These are phyloP conservation scores for Chromoteleia sp. DNA, from an alignment of 2,888 invertebrate species.

Conservation along the genomic window DNA sequence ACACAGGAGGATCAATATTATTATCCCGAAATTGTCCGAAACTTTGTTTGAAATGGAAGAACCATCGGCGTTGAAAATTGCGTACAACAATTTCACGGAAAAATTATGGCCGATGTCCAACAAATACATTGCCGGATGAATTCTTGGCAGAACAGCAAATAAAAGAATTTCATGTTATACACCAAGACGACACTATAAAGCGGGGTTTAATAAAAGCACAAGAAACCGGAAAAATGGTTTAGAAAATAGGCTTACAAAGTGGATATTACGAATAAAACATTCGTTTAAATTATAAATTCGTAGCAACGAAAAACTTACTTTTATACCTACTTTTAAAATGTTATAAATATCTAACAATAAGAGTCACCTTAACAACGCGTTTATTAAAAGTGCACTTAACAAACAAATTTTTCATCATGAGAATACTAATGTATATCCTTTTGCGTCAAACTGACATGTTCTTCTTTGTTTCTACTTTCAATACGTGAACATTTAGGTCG, in stretches of 20 bases:
- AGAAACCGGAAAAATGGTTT: not conserved
- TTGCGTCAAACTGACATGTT: not conserved
- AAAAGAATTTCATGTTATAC: conserved; percentile 13
- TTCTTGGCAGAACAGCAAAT: conserved; percentile 6
- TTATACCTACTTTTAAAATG: too few relatives aligned
- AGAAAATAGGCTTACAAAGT: too few relatives aligned
- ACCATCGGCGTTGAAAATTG: conserved; percentile 40
- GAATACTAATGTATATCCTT: not conserved
- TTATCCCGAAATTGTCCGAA: conserved; percentile 47
- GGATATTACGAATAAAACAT: not conserved
- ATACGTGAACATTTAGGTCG: not conserved
- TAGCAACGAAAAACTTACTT: too few relatives aligned
- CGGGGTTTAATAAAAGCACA: not conserved
- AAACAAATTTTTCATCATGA: too few relatives aligned
- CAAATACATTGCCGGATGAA: conserved; percentile 22
- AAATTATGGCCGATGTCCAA: conserved; percentile 27
- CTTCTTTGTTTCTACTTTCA: not conserved
- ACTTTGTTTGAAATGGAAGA: conserved; percentile 27
- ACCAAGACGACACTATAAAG: not conserved
- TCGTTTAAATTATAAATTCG: not conserved
- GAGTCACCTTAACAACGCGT: too few relatives aligned
- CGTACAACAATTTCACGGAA: conserved; percentile 36
- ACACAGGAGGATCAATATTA: conserved; percentile 40
- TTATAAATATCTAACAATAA: too few relatives aligned
- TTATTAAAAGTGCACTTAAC: too few relatives aligned